Base-by-base conservation (phyloP, 1,140 invertebrate genomes). In the Littorina saxatilis region DNA sequence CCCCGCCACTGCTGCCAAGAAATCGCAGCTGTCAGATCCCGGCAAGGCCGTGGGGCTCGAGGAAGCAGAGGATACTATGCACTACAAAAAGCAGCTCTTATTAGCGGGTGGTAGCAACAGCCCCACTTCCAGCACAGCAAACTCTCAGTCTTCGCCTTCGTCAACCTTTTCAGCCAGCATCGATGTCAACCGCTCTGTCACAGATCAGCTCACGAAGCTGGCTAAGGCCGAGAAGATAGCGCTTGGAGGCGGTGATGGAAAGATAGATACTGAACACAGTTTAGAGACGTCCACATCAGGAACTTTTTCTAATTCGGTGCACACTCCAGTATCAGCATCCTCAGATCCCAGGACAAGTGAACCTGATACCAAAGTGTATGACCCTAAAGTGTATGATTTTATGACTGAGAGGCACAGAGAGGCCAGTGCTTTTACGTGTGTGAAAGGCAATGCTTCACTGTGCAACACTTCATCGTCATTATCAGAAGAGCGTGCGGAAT, bases 11-110 rank as follows among this genome's bases (percentile, higher is more conserved):
- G 58, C 32, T 72, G 68, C 63, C 63, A 73, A 83, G 58, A 72
- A 47, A 73, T 27, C 55, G 75, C 82, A 39, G 79, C 73, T 72
- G 73, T 79, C 58, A 68, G 80, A 52, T 32, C 32, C 50, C 47
- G 37, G 35, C 58, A 39, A 39, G 32, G 70, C 43, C n/a, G 68
- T 75, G 9, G 37, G 52, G 37, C 43, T 32, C 82, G 82, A 72
- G 27, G 72, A 80, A 58, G 27, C 52, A 82, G 87, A 89, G 75
- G 89, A 89, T 88, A 88, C 88, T 88, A 92, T 92, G 91, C 90
- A 92, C 89, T 91, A 84, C 87, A 90, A 90, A 85, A 92, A 92
- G 86, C 88, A 89, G 82, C 86, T 87, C 78, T 85, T 91, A 79
- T 85, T 91, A 82, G 78, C 83, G 79, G 87, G 85, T 81, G 87